Evolutionary conservation across 2,113 vertebrate genomes (phyloP).

Genomic region (Hymenochirus boettgeri): DNA sequence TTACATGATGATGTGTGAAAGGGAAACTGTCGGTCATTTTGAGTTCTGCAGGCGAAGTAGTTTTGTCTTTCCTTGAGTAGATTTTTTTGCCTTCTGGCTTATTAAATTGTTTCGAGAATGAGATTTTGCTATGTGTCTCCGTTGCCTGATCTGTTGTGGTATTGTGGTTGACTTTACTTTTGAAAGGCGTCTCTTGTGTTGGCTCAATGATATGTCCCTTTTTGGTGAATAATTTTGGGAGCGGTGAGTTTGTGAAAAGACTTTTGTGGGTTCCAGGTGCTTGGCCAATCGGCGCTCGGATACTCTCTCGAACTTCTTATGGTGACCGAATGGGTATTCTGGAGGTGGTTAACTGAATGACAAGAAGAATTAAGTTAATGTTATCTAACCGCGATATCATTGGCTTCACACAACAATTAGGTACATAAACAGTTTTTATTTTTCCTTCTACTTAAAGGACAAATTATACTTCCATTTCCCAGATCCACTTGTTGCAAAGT

Average conservation of each 20-base stretch:
- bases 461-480: too few species aligned
- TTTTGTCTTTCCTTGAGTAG: too few species aligned
- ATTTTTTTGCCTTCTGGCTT: too few species aligned
- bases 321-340: constrained; percentile 78
- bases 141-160: rapidly evolving
- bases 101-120: too few species aligned
- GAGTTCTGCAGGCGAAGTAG: too few species aligned
- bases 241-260: constrained; percentile 74
- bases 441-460: too few species aligned
- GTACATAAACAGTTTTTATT: too few species aligned
- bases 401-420: too few species aligned
- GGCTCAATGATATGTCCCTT: constrained; percentile 85
- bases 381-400: not conserved
- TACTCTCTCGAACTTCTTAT: constrained; percentile 78
- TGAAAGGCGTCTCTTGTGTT: constrained; percentile 56
- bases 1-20: too few species aligned
- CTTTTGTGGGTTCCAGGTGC: constrained; percentile 83
- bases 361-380: not conserved
- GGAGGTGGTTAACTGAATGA: constrained; percentile 67
- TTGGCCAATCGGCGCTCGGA: constrained; percentile 70
- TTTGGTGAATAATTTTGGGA: constrained; percentile 76
- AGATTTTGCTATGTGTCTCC: not conserved
- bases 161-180: rapidly evolving
- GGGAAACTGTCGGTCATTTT: too few species aligned
- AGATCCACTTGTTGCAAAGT: too few species aligned